Base-by-base conservation (phyloP, 2,888 invertebrate genomes). In the Caenorhabditis sulstoni region DNA sequence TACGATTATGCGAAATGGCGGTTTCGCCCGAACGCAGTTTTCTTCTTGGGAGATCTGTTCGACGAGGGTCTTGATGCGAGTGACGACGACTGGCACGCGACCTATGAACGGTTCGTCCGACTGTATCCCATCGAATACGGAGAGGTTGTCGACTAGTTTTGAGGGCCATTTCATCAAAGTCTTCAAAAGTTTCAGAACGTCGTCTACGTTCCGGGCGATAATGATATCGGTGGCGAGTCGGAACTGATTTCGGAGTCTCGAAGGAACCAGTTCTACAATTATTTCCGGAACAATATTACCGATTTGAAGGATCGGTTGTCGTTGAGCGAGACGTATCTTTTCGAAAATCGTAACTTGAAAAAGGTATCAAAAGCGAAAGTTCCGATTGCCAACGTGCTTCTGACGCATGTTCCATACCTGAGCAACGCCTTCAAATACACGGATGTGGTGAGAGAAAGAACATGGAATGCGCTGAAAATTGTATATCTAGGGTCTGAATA, bases 191-290 rank as follows among this genome's bases (percentile, higher is more conserved):
- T 66, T n/a, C 57, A 77, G 70, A 88, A 91, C 91, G 89, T 87
- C 52, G 88, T 97, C 64, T 96, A 94, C 93, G 91, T 97, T 80
- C 95, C 97, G 20, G 98, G 98, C 5, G 98, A 98, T 91, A 98
- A 98, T 91, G 98, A 98, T 90, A 95, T 98, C 74, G 98, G 97
- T 8, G 97, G 98, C 14, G 97, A 98, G 91, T 94, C 92, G 61
- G 89, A 88, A 50, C 79, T 79, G 1, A 65, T 79, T 16, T 61
- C 97, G 12, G 97, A 98, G 91, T 94, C 92, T 62, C 88, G 83
- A 45, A 81, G 79, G n/a, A 50, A 55, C 16, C 58, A 62, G 35
- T 76, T 79, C 35, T 39, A 57, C 41, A 57, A 75, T 20, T 74
- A 59, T 16, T 73, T 76, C 37, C 71, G 71, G 9, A 74, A 73